Percentiles rank a stretch among this genome's conserved stretches.
These are phyloP conservation scores for Actinia equina DNA, from an alignment of 64 coral and sea anemone species.

Conservation along the genomic window DNA sequence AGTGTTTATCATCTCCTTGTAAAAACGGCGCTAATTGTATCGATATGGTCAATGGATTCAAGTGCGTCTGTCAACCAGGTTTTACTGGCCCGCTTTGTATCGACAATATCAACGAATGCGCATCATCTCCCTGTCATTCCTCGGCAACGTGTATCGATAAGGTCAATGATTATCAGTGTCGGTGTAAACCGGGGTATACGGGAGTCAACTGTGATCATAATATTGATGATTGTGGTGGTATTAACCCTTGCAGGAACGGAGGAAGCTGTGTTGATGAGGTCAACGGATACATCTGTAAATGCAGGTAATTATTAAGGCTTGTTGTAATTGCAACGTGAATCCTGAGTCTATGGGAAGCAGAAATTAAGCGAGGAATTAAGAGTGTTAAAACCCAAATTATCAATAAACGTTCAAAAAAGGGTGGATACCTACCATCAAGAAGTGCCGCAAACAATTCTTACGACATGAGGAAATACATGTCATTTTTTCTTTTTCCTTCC, in stretches of 20 bases:
- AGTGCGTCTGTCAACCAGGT: slow-evolving; percentile 75
- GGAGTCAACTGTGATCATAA: slow-evolving; percentile 70
- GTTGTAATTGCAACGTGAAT: background rate
- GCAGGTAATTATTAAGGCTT: slow-evolving; percentile 50
- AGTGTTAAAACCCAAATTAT: background rate
- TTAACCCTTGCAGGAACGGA: slow-evolving; percentile 82
- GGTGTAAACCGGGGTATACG: slow-evolving; percentile 77
- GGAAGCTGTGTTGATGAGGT: slow-evolving; percentile 70
- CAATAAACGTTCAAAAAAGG: too few species aligned
- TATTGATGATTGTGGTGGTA: slow-evolving; percentile 70
- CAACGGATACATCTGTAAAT: slow-evolving; percentile 79
- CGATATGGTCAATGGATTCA: slow-evolving; percentile 82
- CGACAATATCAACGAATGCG: slow-evolving; percentile 31
- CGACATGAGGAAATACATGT: too few species aligned
- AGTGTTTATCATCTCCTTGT: slow-evolving; percentile 75
- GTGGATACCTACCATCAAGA: too few species aligned
- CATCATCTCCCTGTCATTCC: slow-evolving; percentile 61
- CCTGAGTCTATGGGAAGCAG: too few species aligned
- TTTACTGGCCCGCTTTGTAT: slow-evolving; percentile 64
- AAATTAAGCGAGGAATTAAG: too few species aligned
- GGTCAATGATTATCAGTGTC: slow-evolving; percentile 63
- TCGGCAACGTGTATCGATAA: slow-evolving; percentile 82
- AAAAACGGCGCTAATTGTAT: slow-evolving; percentile 76
- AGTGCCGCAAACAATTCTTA: too few species aligned
- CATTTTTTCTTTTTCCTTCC: too few species aligned